Evolutionary conservation across 2,113 vertebrate genomes (phyloP).

Genomic region (human (Homo sapiens)): DNA sequence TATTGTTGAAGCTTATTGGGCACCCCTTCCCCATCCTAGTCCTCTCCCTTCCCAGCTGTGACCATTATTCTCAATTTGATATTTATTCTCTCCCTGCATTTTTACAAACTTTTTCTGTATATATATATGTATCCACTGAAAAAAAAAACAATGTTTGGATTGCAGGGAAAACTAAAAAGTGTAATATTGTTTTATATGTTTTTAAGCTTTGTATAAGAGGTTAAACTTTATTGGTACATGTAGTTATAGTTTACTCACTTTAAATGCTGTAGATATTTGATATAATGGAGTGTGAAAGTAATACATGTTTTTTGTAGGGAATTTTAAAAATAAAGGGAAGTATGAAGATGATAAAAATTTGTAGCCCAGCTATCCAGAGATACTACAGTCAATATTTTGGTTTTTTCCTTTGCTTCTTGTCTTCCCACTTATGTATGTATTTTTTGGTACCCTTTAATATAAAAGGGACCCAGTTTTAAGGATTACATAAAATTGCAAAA

Average conservation of each 20-base stretch:
- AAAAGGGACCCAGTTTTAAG: background rate
- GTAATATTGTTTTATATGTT: background rate
- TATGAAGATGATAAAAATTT: background rate
- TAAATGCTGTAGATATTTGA: constrained; percentile 6
- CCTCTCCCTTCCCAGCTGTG: background rate
- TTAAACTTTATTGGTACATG: background rate
- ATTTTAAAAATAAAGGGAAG: constrained; percentile 1
- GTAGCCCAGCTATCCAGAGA: background rate
- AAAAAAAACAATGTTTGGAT: background rate
- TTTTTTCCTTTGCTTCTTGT: background rate
- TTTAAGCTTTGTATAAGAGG: background rate
- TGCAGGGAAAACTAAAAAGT: background rate
- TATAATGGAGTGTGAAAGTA: background rate
- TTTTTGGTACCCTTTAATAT: constrained; percentile 29
- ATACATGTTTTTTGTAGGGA: background rate
- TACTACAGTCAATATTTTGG: background rate
- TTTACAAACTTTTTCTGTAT: background rate
- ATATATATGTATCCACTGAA: background rate
- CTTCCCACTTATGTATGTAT: background rate
- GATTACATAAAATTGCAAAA: constrained; percentile 2
- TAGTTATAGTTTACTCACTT: background rate
- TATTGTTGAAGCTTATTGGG: background rate
- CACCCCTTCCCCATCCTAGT: background rate
- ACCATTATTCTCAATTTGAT: constrained; percentile 6
- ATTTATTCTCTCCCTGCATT: background rate